phyloP scores from a whole-genome alignment of 2,888 invertebrate genomes.

The Agrotis segetum region DNA sequence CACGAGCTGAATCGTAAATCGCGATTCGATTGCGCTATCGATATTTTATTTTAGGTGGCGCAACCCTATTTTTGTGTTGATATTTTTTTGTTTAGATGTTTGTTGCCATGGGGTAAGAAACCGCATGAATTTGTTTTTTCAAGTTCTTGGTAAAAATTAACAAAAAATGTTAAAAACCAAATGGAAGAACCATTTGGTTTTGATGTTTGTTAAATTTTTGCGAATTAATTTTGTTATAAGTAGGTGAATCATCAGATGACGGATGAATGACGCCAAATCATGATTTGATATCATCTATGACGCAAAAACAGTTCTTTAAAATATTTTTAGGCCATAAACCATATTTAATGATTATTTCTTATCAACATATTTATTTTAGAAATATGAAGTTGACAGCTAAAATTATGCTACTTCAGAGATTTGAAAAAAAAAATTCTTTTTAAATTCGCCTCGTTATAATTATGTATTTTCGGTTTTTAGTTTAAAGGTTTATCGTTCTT shows the following conservation, averaged over 20 bases:
- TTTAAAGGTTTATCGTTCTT: not conserved
- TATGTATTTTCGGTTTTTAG: not conserved
- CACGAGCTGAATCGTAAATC: slow-evolving; percentile 81
- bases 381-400: slow-evolving; percentile 18
- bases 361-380: slow-evolving; percentile 25
- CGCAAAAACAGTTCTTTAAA: slow-evolving; percentile 35
- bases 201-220: slow-evolving; percentile 12
- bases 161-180: not conserved
- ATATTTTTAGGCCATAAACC: slow-evolving; percentile 26
- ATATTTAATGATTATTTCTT: slow-evolving; percentile 3
- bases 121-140: not conserved
- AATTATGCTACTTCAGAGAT: not conserved
- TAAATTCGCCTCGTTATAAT: not conserved
- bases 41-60: slow-evolving; percentile 60
- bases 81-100: slow-evolving; percentile 35
- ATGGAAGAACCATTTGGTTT: too few relatives aligned
- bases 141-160: not conserved
- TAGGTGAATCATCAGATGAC: slow-evolving; percentile 22
- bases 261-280: slow-evolving; percentile 31
- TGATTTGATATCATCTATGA: slow-evolving; percentile 33
- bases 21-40: slow-evolving; percentile 71
- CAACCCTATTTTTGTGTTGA: slow-evolving; percentile 47
- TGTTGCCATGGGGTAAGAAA: slow-evolving; percentile 30
- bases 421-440: slow-evolving; percentile 1
- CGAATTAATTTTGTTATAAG: slow-evolving; percentile 18